Percentiles rank a stretch among this genome's conserved stretches.
Evolutionary conservation across 2,113 vertebrate genomes (phyloP).

Genomic region (Ptilorrhoa leucosticta): DNA sequence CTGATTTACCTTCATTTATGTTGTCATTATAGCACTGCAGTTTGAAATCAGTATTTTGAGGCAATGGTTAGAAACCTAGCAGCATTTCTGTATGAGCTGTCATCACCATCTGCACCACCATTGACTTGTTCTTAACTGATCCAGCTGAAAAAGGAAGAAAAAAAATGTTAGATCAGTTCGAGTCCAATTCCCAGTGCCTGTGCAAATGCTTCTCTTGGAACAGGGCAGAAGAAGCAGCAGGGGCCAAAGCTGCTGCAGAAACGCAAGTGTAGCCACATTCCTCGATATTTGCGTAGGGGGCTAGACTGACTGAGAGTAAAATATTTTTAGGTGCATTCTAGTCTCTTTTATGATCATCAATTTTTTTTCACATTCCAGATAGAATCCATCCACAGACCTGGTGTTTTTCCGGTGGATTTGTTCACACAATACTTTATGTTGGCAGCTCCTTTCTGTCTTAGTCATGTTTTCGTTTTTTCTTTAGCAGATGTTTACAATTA

Average conservation of each 20-base stretch:
- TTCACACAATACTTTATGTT: slow-evolving; percentile 20
- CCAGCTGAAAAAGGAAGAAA: not conserved
- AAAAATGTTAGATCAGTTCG: not conserved
- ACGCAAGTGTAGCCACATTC: slow-evolving; percentile 8
- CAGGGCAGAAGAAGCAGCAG: slow-evolving; percentile 21
- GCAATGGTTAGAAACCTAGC: not conserved
- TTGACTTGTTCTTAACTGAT: not conserved
- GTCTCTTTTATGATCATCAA: not conserved
- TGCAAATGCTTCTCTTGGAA: slow-evolving; percentile 19
- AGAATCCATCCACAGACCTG: not conserved
- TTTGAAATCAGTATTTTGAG: not conserved
- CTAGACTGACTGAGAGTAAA: not conserved
- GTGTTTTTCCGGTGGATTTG: slow-evolving; percentile 3
- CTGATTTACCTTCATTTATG: slow-evolving; percentile 9
- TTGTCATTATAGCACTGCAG: not conserved
- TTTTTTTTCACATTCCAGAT: not conserved
- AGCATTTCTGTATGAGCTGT: slow-evolving; percentile 7
- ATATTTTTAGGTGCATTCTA: not conserved
- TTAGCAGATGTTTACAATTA: slow-evolving; percentile 63
- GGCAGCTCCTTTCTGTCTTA: slow-evolving; percentile 47
- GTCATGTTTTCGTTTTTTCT: slow-evolving; percentile 8
- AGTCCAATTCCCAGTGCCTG: not conserved
- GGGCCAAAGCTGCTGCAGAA: slow-evolving; percentile 33
- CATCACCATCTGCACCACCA: not conserved
- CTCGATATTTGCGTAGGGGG: not conserved